Evolutionary conservation across 2,888 invertebrate species (phyloP), one percentile per base, ranked within the genome.

Genomic region (Adelphocoris suturalis): DNA sequence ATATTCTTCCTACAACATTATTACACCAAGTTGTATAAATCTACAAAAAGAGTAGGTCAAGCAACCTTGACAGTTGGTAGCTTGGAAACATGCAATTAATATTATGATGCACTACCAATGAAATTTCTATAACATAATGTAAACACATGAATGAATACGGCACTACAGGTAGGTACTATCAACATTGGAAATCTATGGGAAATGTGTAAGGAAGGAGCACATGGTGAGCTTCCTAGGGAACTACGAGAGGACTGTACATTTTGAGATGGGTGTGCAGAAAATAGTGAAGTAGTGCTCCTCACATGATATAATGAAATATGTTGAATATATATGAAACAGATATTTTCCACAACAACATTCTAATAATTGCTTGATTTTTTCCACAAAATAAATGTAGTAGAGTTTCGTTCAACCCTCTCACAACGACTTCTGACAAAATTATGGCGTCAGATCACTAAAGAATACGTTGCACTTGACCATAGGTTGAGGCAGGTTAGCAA

Each of bases 1-100:
- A 82, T 90, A 88, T 91, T 91, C 91, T 23, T 91, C 91, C 91
- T 91, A 91, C 89, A 91, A 91, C 91, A 91, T 89, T 85, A 91
- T 75, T 82, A 88, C 76, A 78, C 81, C 52, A 86, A 19, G 75
- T 75, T 68, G n/a, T 75, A 75, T 55, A 86, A 68, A 47, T 19
- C 46, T 47, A 86, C 47, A 86, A 86, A 75, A 75, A 86, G 19
- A 23, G 47, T 47, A 23, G 61, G 61, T 9, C 52, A 61, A 57
- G 52, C 52, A 19, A 52, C 23, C 52, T 82, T 48, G 47, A 23
- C 14, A 47, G 23, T 52, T 19, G 52, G 19, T 13, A 48, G 27
- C 85, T 27, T 37, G 55, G 37, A 57, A 46, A 37, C 85, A 85
- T 85, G 57, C 85, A 55, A 46, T 82, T 82, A 82, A 82, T 82